phyloP scores from a whole-genome alignment of 2,888 invertebrate species.

The Hirtodrosophila alboralis region DNA sequence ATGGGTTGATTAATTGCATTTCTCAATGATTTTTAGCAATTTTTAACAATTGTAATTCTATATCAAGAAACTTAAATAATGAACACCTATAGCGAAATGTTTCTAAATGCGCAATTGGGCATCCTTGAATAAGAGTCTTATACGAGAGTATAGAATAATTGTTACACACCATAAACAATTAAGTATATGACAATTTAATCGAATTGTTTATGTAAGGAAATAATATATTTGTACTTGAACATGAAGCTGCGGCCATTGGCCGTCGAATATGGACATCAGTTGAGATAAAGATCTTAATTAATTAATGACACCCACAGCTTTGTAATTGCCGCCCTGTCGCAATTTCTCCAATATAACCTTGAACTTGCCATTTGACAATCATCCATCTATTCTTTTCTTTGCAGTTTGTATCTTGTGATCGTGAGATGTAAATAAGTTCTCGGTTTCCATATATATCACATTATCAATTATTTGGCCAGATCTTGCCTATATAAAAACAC shows the following conservation, averaged over 20 bases:
- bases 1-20: slow-evolving; percentile 6
- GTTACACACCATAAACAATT: slow-evolving; percentile 24
- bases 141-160: slow-evolving; percentile 27
- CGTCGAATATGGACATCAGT: slow-evolving; percentile 27
- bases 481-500: not conserved
- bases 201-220: slow-evolving; percentile 71
- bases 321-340: slow-evolving; percentile 60
- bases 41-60: no score
- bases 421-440: slow-evolving; percentile 73
- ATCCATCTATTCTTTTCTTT: slow-evolving; percentile 40
- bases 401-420: slow-evolving; percentile 57
- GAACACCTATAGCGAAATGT: no score
- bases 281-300: slow-evolving; percentile 60
- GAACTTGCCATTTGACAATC: slow-evolving; percentile 56
- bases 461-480: slow-evolving; percentile 1
- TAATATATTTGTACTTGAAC: slow-evolving; percentile 56
- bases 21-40: no score
- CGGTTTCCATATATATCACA: no score
- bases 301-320: slow-evolving; percentile 67
- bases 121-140: no score
- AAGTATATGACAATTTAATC: slow-evolving; percentile 51
- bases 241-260: slow-evolving; percentile 31
- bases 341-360: slow-evolving; percentile 56
- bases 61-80: no score
- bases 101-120: no score